A percentile compares a stretch with the other conserved stretches of the same genome.
Conservation (phyloP, 2,797 vertebrate species). For the Falco cherrug region DNA sequence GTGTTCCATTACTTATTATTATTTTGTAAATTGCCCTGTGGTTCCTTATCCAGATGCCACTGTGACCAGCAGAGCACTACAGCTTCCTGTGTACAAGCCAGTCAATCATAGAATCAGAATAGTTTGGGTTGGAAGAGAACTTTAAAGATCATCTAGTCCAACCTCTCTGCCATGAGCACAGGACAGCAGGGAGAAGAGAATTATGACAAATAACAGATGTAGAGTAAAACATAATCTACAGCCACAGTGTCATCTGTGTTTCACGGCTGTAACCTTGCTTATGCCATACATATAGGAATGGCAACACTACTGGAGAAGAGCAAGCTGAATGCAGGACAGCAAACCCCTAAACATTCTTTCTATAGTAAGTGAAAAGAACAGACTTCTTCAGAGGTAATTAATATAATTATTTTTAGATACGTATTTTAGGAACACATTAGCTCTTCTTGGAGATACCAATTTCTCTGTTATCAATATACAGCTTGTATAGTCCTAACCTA, state of each 20-base stretch:
- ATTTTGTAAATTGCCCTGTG: neutral
- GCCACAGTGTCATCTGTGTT: neutral
- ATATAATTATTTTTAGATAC: neutral
- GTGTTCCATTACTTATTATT: neutral
- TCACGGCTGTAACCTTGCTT: neutral
- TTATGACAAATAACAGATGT: neutral
- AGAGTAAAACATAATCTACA: neutral
- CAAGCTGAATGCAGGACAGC: neutral
- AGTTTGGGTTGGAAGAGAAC: neutral
- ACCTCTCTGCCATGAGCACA: neutral
- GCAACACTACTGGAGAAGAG: neutral
- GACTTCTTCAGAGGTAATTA: neutral
- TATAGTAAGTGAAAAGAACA: neutral
- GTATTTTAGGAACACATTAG: neutral
- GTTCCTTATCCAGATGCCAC: neutral
- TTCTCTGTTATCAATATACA: neutral
- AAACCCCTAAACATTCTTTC: fast-evolving
- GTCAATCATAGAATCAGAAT: neutral
- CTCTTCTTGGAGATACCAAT: neutral
- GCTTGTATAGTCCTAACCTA: neutral
- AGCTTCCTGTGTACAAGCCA: neutral
- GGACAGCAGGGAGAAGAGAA: neutral
- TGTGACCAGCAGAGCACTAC: neutral
- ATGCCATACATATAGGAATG: neutral
- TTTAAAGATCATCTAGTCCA: neutral